A percentile compares a stretch with the other conserved stretches of the same genome.
Evolutionary conservation across 2,888 invertebrate genomes (phyloP).

Genomic region (Idaea aversata): DNA sequence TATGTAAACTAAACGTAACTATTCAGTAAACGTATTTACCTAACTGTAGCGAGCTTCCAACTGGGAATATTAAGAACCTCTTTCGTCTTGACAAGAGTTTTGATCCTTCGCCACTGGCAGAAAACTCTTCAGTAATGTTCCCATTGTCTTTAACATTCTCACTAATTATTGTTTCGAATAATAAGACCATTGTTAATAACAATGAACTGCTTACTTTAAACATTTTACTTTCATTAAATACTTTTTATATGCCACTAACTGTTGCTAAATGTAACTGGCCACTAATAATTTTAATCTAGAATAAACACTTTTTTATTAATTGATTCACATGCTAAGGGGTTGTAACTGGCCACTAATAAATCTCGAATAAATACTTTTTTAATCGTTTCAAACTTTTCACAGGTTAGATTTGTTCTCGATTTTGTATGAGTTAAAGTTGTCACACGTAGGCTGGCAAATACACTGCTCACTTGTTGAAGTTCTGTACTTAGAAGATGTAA

Average conservation of each 20-base stretch:
- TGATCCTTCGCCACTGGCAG: conserved; percentile 42
- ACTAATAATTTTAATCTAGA: conserved; percentile 3
- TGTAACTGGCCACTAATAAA: conserved; percentile 8
- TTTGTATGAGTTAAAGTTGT: conserved; percentile 34
- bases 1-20: conserved; percentile 24
- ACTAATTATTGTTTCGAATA: conserved; percentile 42
- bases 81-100: conserved; percentile 75
- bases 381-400: conserved; percentile 14
- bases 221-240: conserved; percentile 19
- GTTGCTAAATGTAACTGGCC: conserved; percentile 11
- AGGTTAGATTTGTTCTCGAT: conserved; percentile 18
- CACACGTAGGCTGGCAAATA: conserved; percentile 47
- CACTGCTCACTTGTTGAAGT: conserved; percentile 49
- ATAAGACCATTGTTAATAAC: conserved; percentile 32
- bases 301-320: too few relatives aligned
- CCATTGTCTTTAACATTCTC: conserved; percentile 39
- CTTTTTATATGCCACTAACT: conserved; percentile 8
- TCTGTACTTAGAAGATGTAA: conserved; percentile 35
- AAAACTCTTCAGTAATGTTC: conserved; percentile 41
- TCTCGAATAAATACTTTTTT: background rate
- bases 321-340: background rate
- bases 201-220: conserved; percentile 18
- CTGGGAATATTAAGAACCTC: conserved; percentile 81
- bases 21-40: conserved; percentile 55
- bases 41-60: conserved; percentile 82